Base-by-base conservation (phyloP, 92 coral and sea anemone species). In the Scolanthus callimorphus region DNA sequence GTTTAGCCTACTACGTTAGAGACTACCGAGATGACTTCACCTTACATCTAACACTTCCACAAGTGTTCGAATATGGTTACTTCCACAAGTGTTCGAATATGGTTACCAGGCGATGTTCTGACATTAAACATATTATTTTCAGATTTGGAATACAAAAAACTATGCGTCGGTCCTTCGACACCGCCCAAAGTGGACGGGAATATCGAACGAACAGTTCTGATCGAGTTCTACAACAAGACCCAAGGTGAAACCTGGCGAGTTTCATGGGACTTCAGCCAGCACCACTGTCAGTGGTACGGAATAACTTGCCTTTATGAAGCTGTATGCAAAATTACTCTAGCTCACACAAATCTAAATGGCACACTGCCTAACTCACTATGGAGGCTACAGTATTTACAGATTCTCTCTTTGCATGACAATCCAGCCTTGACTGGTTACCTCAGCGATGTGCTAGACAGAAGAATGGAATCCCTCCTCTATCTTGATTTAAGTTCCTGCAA, bases 261-360 rank as follows among this genome's bases (percentile, higher is more conserved):
- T 0, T 45, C 29, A 27, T 6, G 55, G 1, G 11, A 24, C 39
- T 52, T 20, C 4, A 27, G 38, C 12, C 27, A 51, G 13, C 13
- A 60, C 3, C 82, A 84, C 57, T 86, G 95, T 72, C 1, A 26
- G 20, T 86, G 85, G 95, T 77, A 53, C 44, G 95, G 95, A 29
- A 51, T 86, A 2, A 69, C 63, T n/a, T 86, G 95, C 20, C 43
- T 6, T 15, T 6, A 6, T 34, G 15, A 15, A 34, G 6, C 15
- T 6, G 43, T 34, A 6, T 34, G 43, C 30, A 65, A 69, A 20
- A 77, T 86, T 63, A 13, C 20, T 60, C 45, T 86, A 43, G 8
- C 49, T 0, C 22, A 60, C 1, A 86, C 82, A 38, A 63, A 78
- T 20, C 23, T 86, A 8, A 57, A 22, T 27, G 95, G 90, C 3